phyloP scores from a whole-genome alignment of 1,140 invertebrate species.

The Zaprionus taronus region DNA sequence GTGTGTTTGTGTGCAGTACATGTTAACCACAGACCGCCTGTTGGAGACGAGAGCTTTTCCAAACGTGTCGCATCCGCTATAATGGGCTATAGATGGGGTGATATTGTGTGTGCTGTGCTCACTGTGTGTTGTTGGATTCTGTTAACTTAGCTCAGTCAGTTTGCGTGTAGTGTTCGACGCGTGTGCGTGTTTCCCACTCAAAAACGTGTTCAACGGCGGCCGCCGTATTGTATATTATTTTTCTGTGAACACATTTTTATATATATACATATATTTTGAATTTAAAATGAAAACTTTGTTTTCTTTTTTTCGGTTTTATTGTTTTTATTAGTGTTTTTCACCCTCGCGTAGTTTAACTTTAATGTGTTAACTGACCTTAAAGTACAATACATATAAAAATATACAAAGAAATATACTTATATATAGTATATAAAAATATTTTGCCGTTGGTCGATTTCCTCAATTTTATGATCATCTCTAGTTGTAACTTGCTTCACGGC shows the following conservation, averaged over 20 bases:
- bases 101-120: conserved; percentile 3
- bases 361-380: conserved; percentile 33
- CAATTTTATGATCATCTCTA: neutral
- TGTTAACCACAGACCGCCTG: conserved; percentile 36
- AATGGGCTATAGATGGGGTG: conserved; percentile 19
- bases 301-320: conserved; percentile 9
- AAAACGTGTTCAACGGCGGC: conserved; percentile 20
- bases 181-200: conserved; percentile 35
- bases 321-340: conserved; percentile 9
- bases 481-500: conserved; percentile 3
- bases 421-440: neutral
- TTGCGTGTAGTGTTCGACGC: conserved; percentile 31
- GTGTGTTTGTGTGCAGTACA: conserved; percentile 18
- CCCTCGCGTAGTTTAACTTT: conserved; percentile 11
- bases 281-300: conserved; percentile 15
- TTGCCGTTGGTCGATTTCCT: conserved; percentile 1
- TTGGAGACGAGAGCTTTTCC: conserved; percentile 34
- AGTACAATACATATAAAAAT: neutral
- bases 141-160: conserved; percentile 29
- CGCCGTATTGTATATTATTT: conserved; percentile 8
- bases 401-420: neutral
- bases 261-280: conserved; percentile 15
- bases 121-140: conserved; percentile 18
- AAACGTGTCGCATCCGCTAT: conserved; percentile 36
- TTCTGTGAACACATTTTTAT: conserved; percentile 21